Conservation (phyloP, 2,113 vertebrate species). For the Suricata suricatta region DNA sequence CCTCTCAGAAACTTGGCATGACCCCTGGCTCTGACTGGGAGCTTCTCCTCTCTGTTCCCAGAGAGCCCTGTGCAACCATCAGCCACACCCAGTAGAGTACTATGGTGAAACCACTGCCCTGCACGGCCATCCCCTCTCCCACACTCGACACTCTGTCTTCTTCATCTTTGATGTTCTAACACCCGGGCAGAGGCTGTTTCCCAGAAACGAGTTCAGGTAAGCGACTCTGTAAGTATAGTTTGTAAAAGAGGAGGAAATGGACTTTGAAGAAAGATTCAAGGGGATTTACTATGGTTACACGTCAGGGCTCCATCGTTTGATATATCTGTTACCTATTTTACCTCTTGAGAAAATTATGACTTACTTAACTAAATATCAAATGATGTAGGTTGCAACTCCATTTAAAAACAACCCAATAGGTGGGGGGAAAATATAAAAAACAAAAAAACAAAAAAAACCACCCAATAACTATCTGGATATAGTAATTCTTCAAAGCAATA, state of each 20-base stretch:
- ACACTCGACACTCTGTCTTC: accelerated
- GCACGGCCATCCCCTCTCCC: background rate
- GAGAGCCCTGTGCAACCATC: background rate
- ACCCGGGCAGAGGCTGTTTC: background rate
- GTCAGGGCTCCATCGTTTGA: background rate
- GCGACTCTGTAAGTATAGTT: background rate
- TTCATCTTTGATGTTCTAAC: background rate
- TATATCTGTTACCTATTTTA: background rate
- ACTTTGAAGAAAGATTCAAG: background rate
- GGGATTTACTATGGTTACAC: background rate
- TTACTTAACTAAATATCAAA: background rate
- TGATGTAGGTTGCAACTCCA: background rate
- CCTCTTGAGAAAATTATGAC: background rate
- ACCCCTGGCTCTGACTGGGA: background rate
- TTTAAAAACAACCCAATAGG: background rate
- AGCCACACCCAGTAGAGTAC: no score
- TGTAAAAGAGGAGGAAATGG: background rate
- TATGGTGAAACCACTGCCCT: no score
- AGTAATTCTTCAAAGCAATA: slow-evolving; percentile 10
- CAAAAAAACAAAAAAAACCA: background rate
- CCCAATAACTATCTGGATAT: background rate
- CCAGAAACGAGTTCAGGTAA: background rate
- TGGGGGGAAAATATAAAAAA: no score
- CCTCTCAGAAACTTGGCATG: background rate
- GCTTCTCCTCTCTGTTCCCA: background rate